Evolutionary conservation across 2,797 vertebrate species (phyloP).

Genomic region (Todus mexicanus): DNA sequence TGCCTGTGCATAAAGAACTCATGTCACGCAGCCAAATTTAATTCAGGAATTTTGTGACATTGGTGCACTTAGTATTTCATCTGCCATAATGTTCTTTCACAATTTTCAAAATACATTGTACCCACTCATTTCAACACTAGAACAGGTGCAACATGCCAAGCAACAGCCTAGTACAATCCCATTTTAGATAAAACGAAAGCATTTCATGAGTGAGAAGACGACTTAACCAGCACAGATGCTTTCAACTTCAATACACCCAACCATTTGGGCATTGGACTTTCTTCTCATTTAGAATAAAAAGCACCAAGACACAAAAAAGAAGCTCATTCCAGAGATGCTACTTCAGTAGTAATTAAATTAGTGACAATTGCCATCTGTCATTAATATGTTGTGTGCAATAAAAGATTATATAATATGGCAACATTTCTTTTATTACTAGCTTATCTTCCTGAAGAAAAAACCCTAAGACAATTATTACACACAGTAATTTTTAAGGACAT

Average conservation of each 20-base stretch:
- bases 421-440: not conserved
- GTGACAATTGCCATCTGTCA: not conserved
- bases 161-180: not conserved
- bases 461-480: not conserved
- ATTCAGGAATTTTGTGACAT: constrained; percentile 15
- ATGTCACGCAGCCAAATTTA: not conserved
- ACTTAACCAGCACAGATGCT: constrained; percentile 6
- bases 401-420: not conserved
- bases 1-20: not conserved
- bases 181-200: constrained; percentile 16
- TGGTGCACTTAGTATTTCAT: not conserved
- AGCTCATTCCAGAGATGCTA: not conserved
- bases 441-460: not conserved
- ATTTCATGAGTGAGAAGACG: not conserved
- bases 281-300: not conserved
- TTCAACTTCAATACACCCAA: not conserved
- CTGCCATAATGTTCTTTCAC: not conserved
- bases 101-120: not conserved
- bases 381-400: not conserved
- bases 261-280: not conserved
- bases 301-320: not conserved
- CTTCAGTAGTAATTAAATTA: not conserved
- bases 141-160: constrained; percentile 4
- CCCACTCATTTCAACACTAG: constrained; percentile 39
- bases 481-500: not conserved